These are phyloP conservation scores for Notothenia coriiceps DNA, from an alignment of 2,113 vertebrate species.

Conservation along the genomic window DNA sequence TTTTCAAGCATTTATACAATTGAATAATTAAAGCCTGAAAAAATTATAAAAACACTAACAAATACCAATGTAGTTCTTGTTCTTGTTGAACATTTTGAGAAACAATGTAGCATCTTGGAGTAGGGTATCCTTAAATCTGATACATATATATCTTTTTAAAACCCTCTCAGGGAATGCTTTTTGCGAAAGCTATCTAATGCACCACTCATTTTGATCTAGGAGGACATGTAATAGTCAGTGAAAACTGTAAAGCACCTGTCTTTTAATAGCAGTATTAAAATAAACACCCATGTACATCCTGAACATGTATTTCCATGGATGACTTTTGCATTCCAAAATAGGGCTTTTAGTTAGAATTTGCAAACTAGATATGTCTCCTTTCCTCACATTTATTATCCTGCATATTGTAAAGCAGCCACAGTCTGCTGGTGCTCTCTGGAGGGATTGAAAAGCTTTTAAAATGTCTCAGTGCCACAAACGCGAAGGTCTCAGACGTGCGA, in stretches of 20 bases:
- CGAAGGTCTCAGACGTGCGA: slow-evolving; percentile 40
- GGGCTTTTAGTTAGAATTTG: slow-evolving; percentile 1
- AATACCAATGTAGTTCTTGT: background rate
- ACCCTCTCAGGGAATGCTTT: no score
- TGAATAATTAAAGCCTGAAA: background rate
- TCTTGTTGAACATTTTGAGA: no score
- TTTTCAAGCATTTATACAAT: background rate
- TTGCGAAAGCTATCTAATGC: background rate
- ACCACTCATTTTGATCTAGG: background rate
- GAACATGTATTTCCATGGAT: background rate
- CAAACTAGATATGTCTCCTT: background rate
- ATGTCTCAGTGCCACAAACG: slow-evolving; percentile 24
- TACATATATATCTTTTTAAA: no score
- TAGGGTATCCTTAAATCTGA: no score
- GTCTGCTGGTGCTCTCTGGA: slow-evolving; percentile 9
- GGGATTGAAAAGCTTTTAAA: slow-evolving; percentile 1
- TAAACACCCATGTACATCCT: background rate
- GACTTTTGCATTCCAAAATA: background rate
- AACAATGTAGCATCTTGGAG: no score
- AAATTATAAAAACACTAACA: background rate
- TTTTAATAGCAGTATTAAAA: background rate
- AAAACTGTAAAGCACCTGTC: background rate
- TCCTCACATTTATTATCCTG: slow-evolving; percentile 8
- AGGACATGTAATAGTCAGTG: background rate
- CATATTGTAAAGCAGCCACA: background rate